Base-by-base conservation (phyloP, 2,113 vertebrate species). In the Syngnathoides biaculeatus region DNA sequence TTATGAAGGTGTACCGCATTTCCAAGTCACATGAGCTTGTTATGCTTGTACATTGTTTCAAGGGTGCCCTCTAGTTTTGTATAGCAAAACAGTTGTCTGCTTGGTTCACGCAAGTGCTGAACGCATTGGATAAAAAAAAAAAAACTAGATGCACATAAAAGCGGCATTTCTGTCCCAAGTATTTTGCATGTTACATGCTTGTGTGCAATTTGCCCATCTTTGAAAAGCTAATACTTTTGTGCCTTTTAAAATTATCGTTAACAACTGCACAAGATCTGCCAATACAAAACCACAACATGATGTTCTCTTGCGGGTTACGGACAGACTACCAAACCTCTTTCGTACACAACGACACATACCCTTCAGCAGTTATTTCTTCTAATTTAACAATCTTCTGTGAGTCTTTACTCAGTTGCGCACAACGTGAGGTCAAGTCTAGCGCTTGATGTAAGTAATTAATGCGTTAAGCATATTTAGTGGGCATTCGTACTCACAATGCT, bases 1-100 rank as follows among this genome's bases (percentile, higher is more conserved):
- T 71, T 19, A 74, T 68, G 53, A 56, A 55, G 68, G 22, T 2
- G n/a, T 45, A 47, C 57, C 19, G 19, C 45, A n/a, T 70, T 75
- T 71, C 45, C 52, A 53, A 63, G 52, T 73, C 8, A 52, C 1
- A 1, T 67, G 52, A n/a, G 22, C 22, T 47, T 67, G 61, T 72
- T 65, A 52, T 67, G 61, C 35, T 65, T 76, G 47, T 74, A 17
- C 5, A 4, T 48, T 48, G 45, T 15, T 70, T 65, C 22, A 60
- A 43, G 9, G 38, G 59, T 57, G 50, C 42, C 42, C 64, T 43
- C 42, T 43, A 12, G 42, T 43, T 43, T 43, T 43, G 42, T 43
- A 10, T 11, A 43, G 42, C 42, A 35, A 5, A 35, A 35, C 30
- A 35, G 30, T 35, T 43, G 42, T 43, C 42, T 43, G 42, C 10